Evolutionary conservation across 1,140 invertebrate species (phyloP).

Genomic region (Dolichoris vasculosae): DNA sequence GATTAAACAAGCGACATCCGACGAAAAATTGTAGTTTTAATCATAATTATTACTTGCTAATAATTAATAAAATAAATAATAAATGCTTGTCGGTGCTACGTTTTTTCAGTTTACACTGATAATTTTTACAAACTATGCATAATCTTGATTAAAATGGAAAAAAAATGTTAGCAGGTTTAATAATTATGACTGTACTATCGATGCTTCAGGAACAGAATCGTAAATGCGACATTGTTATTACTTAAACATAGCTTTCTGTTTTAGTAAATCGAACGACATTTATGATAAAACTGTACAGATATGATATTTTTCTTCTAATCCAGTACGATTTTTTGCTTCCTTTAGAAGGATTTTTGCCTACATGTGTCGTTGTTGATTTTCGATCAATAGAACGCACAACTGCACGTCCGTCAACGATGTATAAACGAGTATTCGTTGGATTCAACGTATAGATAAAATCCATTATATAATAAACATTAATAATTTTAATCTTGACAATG

Average conservation of each 20-base stretch:
- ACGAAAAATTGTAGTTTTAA: conserved; percentile 5
- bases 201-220: conserved; percentile 40
- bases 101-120: conserved; percentile 45
- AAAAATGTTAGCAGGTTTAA: background rate
- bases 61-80: conserved; percentile 30
- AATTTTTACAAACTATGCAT: conserved; percentile 9
- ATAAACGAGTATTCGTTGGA: conserved; percentile 30
- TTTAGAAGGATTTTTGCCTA: background rate
- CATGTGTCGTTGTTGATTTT: conserved; percentile 25
- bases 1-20: conserved; percentile 3
- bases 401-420: conserved; percentile 9
- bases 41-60: background rate
- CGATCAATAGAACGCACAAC: conserved; percentile 16
- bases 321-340: background rate
- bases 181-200: conserved; percentile 23
- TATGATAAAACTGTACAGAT: conserved; percentile 45
- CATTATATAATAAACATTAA: conserved; percentile 51
- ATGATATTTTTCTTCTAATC: conserved; percentile 17
- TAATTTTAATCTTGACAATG: conserved; percentile 54
- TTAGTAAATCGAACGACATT: conserved; percentile 8
- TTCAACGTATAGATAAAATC: conserved; percentile 32
- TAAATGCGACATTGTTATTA: conserved; percentile 36
- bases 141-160: conserved; percentile 17
- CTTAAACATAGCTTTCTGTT: conserved; percentile 36
- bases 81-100: background rate